Evolutionary conservation across 2,888 invertebrate genomes (phyloP).

Genomic region (Onthophagus sagittarius): DNA sequence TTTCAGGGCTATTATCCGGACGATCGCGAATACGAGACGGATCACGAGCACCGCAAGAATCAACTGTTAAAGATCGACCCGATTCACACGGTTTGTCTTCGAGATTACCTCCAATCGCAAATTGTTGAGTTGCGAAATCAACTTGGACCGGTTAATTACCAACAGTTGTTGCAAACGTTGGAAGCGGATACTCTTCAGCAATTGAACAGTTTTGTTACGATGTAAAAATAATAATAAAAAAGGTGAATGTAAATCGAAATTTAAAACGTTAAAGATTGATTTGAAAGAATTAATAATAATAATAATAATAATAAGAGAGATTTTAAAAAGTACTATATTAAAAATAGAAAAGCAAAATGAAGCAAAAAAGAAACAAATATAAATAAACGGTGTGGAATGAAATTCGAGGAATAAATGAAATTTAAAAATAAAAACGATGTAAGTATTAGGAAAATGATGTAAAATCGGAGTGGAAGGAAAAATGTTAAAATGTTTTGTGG

Average conservation of each 20-base stretch:
- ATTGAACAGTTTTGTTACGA: slow-evolving; percentile 58
- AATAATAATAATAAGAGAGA: no score
- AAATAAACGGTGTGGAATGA: not conserved
- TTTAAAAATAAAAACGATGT: not conserved
- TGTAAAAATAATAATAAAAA: no score
- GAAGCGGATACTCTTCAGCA: slow-evolving; percentile 70
- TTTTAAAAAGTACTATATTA: not conserved
- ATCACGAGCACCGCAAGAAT: slow-evolving; percentile 71
- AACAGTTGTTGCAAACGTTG: slow-evolving; percentile 68
- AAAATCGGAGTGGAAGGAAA: not conserved
- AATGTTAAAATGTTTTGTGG: not conserved
- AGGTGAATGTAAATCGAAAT: not conserved
- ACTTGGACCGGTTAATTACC: slow-evolving; percentile 73
- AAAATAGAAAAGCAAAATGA: not conserved
- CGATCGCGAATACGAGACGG: slow-evolving; percentile 65
- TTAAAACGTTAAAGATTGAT: not conserved
- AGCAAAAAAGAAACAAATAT: no score
- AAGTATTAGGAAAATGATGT: not conserved
- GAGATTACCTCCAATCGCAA: slow-evolving; percentile 69
- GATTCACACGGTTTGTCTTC: slow-evolving; percentile 72
- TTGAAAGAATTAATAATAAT: slow-evolving; percentile 37
- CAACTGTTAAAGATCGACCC: slow-evolving; percentile 71
- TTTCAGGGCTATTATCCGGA: slow-evolving; percentile 52
- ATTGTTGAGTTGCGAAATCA: slow-evolving; percentile 66
- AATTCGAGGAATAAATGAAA: not conserved